Evolutionary conservation across 37 sponge, comb jelly and placozoan species (phyloP).

Genomic region (Ephydatia muelleri): DNA sequence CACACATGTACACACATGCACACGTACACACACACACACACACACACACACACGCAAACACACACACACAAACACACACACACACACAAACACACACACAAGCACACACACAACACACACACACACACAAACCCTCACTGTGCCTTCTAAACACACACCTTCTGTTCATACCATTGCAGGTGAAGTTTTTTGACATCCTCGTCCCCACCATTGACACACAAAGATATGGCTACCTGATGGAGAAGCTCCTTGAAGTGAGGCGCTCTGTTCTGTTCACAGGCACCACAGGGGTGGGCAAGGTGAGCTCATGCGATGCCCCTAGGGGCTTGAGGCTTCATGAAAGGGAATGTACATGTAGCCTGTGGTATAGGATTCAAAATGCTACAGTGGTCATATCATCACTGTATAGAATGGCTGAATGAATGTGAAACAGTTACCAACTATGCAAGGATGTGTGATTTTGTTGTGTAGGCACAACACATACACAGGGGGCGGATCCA

Average conservation of each 20-base stretch:
- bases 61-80: no score
- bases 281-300: slow-evolving; percentile 98
- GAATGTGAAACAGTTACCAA: no score
- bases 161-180: slow-evolving; percentile 14
- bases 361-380: not conserved
- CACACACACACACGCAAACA: no score
- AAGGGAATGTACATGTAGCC: not conserved
- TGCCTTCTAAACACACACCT: not conserved
- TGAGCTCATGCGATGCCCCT: slow-evolving; percentile 3
- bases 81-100: no score
- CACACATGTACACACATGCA: no score
- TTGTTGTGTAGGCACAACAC: no score
- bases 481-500: no score
- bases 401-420: no score
- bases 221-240: slow-evolving; percentile 92
- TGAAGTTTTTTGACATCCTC: slow-evolving; percentile 91
- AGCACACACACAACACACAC: not conserved
- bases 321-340: not conserved
- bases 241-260: slow-evolving; percentile 77
- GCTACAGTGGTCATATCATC: no score
- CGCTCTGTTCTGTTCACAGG: slow-evolving; percentile 96
- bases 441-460: no score
- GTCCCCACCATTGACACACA: slow-evolving; percentile 98
- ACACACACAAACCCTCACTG: no score
- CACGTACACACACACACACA: no score